Base-by-base conservation (phyloP, 2,797 vertebrate genomes). In the Phrynocephalus guinanensis region DNA sequence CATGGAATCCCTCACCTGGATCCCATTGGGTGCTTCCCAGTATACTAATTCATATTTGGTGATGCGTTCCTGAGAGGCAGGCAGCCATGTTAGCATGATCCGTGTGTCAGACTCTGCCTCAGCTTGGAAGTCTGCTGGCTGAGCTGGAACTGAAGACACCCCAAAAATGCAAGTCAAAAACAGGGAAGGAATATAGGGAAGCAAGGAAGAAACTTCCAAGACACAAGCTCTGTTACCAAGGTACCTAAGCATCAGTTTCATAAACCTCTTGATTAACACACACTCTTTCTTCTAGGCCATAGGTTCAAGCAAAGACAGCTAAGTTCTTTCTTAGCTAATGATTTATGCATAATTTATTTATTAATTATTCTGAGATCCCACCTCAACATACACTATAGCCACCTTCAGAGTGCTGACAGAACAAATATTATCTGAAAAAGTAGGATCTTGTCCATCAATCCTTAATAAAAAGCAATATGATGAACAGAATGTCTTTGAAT, bases 21-120 rank as follows among this genome's bases (percentile, higher is more conserved):
- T 94, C 71, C 94, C 96, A 2, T 98, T 97, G 84, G 96, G 96
- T 2, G 96, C 97, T 90, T 98, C 98, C 98, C 98, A 99, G 96
- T 98, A 99, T 0, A 97, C 96, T 86, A 99, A 97, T 88, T 99
- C 98, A 1, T 98, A 99, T 90, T 97, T 97, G 89, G 95, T 90
- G 77, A 99, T 97, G 76, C 97, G 97, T 6, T 99, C 98, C 95
- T 98, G 98, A 15, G 98, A 97, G 0, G 98, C 98, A 8, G 98
- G 98, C 83, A 98, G 96, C 99, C 99, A 99, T 0, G 98, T 98
- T 86, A 99, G 94, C 96, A 98, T 97, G 94, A 99, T 97, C 67
- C 97, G 97, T 0, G 98, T 98, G 92, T 99, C 99, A 1, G 99
- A 97, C 93, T 99, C 99, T 0, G 98, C 98, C 94, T 99, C 98